These are phyloP conservation scores for Sphinx pinastri DNA, from an alignment of 2,888 invertebrate genomes.

Conservation along the genomic window DNA sequence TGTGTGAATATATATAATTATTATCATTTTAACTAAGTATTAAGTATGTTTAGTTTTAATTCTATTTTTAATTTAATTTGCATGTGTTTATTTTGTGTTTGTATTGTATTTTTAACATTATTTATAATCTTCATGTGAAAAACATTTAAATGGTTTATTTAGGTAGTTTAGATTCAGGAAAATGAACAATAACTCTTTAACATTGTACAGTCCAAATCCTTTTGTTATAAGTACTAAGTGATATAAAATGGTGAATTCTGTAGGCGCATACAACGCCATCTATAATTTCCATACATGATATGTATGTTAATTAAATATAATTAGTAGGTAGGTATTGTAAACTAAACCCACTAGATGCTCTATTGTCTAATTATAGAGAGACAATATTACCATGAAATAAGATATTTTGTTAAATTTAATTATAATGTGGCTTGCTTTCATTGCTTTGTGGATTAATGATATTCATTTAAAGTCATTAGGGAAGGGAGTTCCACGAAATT, in stretches of 20 bases:
- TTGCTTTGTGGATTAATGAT: neutral
- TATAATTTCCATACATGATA: neutral
- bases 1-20: too few relatives aligned
- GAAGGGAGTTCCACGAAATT: neutral
- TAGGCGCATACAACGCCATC: constrained; percentile 1
- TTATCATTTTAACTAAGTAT: too few relatives aligned
- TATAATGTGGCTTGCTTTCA: too few relatives aligned
- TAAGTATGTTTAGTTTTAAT: too few relatives aligned
- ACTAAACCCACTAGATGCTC: neutral
- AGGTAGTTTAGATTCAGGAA: too few relatives aligned
- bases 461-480: neutral
- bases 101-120: too few relatives aligned
- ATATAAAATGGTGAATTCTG: neutral
- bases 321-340: neutral
- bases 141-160: too few relatives aligned
- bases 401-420: too few relatives aligned
- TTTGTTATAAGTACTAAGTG: neutral
- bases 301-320: neutral
- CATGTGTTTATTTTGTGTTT: too few relatives aligned
- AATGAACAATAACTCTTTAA: too few relatives aligned
- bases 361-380: neutral
- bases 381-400: neutral
- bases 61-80: too few relatives aligned
- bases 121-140: too few relatives aligned
- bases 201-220: neutral